A percentile compares a stretch with the other conserved stretches of the same genome.
Conservation (phyloP, 92 coral and sea anemone species). For the Phymanthus crucifer region DNA sequence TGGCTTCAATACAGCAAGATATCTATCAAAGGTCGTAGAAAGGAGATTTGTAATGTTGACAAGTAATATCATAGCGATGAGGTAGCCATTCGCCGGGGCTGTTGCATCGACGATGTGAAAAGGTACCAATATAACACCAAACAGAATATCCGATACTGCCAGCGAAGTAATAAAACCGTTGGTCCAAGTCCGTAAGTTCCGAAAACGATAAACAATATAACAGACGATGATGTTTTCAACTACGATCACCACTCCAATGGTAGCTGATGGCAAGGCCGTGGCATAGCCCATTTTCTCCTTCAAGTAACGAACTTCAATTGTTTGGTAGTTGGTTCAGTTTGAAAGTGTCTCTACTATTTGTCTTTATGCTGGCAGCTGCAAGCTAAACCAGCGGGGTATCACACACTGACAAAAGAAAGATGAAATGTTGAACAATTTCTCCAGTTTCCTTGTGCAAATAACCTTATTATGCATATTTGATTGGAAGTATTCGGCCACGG, state of each 20-base stretch:
- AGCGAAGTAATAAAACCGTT: constrained; percentile 51
- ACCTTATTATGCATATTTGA: constrained; percentile 7
- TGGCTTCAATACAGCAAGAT: constrained; percentile 55
- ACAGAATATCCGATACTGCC: constrained; percentile 54
- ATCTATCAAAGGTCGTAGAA: constrained; percentile 57
- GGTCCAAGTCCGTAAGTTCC: constrained; percentile 43
- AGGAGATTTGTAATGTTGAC: constrained; percentile 56
- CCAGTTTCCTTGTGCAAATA: neutral
- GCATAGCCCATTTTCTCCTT: constrained; percentile 5
- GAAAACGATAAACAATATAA: constrained; percentile 51
- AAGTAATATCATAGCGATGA: constrained; percentile 47
- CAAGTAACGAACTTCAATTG: neutral
- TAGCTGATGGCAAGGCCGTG: constrained; percentile 22
- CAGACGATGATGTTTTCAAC: constrained; percentile 50
- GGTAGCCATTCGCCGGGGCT: constrained; percentile 41
- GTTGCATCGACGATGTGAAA: constrained; percentile 29
- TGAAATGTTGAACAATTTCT: neutral
- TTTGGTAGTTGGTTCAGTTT: neutral
- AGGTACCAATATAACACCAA: constrained; percentile 54
- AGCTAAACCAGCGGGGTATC: neutral
- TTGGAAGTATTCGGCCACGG: neutral
- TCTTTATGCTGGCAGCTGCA: neutral
- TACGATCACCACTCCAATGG: constrained; percentile 40
- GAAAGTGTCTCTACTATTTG: constrained; percentile 6
- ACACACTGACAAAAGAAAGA: neutral